Evolutionary conservation across 2,888 invertebrate species (phyloP), one percentile per base, ranked within the genome.

Genomic region (Emmelina monodactyla): DNA sequence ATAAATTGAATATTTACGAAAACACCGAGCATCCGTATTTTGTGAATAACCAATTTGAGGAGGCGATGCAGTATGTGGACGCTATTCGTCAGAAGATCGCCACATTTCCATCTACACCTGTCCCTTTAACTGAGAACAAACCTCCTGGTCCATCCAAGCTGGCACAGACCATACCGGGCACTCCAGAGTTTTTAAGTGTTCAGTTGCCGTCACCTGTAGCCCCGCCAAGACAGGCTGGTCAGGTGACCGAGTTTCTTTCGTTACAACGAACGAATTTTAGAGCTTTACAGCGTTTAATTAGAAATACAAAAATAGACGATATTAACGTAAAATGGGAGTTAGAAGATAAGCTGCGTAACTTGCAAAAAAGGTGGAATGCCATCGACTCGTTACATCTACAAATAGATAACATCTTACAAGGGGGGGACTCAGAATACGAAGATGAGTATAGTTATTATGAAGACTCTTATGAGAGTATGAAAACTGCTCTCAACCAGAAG

Each of bases 261-360:
- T 31, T 12, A 19, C 39, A 42, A 28, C 14, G 14, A n/a, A 35
- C 38, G 4, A 40, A 42, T 30, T 38, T 40, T 12, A 16, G 37
- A 16, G 42, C 42, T 9, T 35, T 38, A 12, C 6, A 31, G 9
- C 13, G 38, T 16, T 22, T 12, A 28, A 16, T 37, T n/a, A 35
- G 28, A 10, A 28, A 28, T 25, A 35, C 35, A 9, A 28, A 37
- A 10, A 12, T 38, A 13, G 32, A 37, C 3, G 30, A 37, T 5
- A 33, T 39, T 1, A 10, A n/a, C 3, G 43, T 37, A 5, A 41
- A 41, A 25, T 38, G 43, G 43, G 38, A 44, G 12, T 6, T 41
- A 2, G 43, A 44, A 13, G 41, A 41, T 33, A 34, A 40, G 16
- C 22, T 41, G 14, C 33, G 31, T 3, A 31, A 12, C 14, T 11